These are phyloP conservation scores for Ctenochaetus hawaiiensis DNA, from an alignment of 2,797 vertebrate genomes.

Conservation along the genomic window DNA sequence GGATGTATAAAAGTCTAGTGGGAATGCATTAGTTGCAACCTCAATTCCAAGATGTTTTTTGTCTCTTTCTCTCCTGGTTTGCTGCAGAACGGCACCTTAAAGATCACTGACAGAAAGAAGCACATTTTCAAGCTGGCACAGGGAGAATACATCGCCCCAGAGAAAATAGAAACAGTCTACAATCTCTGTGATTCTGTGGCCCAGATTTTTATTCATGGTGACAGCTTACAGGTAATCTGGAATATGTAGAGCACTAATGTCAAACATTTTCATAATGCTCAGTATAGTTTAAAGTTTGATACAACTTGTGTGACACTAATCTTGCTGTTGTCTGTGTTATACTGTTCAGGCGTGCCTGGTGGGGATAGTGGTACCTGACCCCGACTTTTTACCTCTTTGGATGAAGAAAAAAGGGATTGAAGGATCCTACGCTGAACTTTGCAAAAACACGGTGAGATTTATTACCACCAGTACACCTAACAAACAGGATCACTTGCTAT, in stretches of 20 bases:
- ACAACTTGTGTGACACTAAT: neutral
- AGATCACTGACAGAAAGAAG: constrained; percentile 97
- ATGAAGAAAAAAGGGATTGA: constrained; percentile 89
- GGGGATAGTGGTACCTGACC: constrained; percentile 92
- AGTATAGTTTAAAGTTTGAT: neutral
- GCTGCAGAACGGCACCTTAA: constrained; percentile 94
- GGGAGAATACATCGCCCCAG: constrained; percentile 98
- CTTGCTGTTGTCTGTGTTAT: constrained; percentile 1
- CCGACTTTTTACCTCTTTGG: constrained; percentile 89
- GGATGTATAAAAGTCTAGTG: neutral
- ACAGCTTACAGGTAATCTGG: constrained; percentile 92
- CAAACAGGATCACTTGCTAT: neutral
- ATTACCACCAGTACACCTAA: neutral
- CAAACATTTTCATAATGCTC: neutral
- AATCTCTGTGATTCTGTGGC: constrained; percentile 89
- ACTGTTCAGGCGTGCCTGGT: constrained; percentile 91
- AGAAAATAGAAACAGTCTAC: constrained; percentile 97
- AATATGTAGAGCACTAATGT: neutral
- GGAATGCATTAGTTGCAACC: neutral
- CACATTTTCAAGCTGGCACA: constrained; percentile 99
- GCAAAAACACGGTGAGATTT: constrained; percentile 88
- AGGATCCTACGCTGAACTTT: constrained; percentile 91
- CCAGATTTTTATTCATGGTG: constrained; percentile 95
- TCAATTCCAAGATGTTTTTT: neutral
- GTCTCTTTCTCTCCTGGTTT: constrained; percentile 7